Evolutionary conservation across 1,140 invertebrate species (phyloP), one percentile per base, ranked within the genome.

Genomic region (Brachionus asplanchnoidis): DNA sequence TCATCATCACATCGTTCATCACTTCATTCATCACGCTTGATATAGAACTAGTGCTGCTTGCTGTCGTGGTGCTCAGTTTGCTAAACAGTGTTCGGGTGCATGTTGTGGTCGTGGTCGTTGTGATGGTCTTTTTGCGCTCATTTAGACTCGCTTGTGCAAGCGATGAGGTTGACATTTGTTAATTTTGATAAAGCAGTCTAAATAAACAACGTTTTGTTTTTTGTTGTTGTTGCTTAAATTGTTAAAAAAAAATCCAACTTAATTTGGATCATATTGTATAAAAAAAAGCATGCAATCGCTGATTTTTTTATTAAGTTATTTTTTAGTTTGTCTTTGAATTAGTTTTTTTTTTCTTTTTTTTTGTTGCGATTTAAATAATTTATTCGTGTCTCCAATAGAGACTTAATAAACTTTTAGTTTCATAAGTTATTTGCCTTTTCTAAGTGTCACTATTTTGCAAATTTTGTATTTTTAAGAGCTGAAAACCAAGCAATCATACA

Each of bases 331-430:
- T 68, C 66, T 68, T 68, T 32, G 65, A 32, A 28, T 68, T 28
- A 46, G 44, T 14, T 46, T 46, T 36, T 28, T 3, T 28, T 28
- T 28, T 3, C 3, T 36, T 36, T 36, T 36, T 36, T 36, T 36
- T 7, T 36, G 2, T 7, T 36, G 2, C 32, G 14, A 65, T 65
- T 65, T 65, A 20, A 65, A 44, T 73, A 73, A 73, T 73, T 73
- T 73, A 73, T 73, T 73, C 68, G n/a, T 28, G 68, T 73, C 68
- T 73, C 68, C 68, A 73, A 73, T 73, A 73, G 68, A 36, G 32
- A 73, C 28, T 73, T 40, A 9, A 40, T 9, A 40, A 40, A 68
- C 9, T n/a, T 68, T 26, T 32, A 36, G 20, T 73, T 73, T 73
- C 68, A 73, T 73, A 73, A 73, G 40, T 40, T 73, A 73, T 73